Evolutionary conservation across 64 coral and sea anemone genomes (phyloP).

Genomic region (Actinia equina): DNA sequence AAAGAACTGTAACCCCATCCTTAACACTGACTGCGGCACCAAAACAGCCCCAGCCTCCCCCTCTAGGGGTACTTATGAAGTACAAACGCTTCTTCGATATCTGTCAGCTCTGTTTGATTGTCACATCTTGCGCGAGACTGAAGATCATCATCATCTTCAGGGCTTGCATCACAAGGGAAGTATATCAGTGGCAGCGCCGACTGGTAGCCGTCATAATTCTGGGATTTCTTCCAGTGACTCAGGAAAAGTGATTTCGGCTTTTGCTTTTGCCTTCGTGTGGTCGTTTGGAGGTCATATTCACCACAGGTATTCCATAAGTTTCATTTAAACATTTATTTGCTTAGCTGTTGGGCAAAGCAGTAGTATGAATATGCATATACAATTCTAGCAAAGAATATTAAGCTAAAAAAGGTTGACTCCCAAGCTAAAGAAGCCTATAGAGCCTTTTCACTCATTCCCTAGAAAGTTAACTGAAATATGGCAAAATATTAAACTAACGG

Average conservation of each 20-base stretch:
- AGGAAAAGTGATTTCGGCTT: slow-evolving; percentile 68
- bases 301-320: slow-evolving; percentile 58
- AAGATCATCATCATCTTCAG: slow-evolving; percentile 45
- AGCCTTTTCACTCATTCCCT: no score
- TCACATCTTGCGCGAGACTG: slow-evolving; percentile 81
- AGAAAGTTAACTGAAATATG: no score
- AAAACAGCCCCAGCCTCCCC: slow-evolving; percentile 24
- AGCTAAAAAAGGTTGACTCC: no score
- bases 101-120: slow-evolving; percentile 85
- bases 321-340: no score
- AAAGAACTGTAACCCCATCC: slow-evolving; percentile 49
- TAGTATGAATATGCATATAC: no score
- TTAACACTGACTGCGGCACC: slow-evolving; percentile 51
- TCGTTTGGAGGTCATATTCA: slow-evolving; percentile 95
- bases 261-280: slow-evolving; percentile 95
- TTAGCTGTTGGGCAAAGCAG: no score
- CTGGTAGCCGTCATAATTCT: slow-evolving; percentile 69
- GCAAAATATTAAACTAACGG: no score
- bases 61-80: slow-evolving; percentile 63
- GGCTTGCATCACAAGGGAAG: slow-evolving; percentile 14
- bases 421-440: no score
- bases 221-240: slow-evolving; percentile 49
- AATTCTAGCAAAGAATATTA: no score
- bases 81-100: slow-evolving; percentile 68
- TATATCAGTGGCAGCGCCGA: slow-evolving; percentile 14